phyloP scores from a whole-genome alignment of 2,113 vertebrate genomes.

The Circaetus cinerascens region DNA sequence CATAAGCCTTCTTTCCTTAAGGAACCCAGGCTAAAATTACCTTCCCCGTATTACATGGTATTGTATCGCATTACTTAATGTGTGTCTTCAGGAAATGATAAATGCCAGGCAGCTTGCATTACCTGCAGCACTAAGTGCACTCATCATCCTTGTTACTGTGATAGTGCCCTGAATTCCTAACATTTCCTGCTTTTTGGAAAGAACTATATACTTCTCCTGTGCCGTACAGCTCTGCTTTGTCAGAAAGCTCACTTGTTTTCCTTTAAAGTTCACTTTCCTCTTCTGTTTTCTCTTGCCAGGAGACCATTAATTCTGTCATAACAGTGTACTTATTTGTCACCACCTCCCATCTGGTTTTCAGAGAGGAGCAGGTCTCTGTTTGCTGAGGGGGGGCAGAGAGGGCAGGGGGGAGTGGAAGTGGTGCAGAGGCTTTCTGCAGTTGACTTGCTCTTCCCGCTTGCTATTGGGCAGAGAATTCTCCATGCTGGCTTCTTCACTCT shows the following conservation, averaged over 20 bases:
- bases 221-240: neutral
- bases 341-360: neutral
- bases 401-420: neutral
- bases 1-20: neutral
- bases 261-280: neutral
- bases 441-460: neutral
- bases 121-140: neutral
- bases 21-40: neutral
- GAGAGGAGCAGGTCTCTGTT: neutral
- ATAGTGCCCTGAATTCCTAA: neutral
- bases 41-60: neutral
- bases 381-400: neutral
- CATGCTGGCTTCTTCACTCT: neutral
- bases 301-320: neutral
- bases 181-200: neutral
- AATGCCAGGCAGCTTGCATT: neutral
- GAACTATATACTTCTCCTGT: neutral
- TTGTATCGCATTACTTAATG: neutral
- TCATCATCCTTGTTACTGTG: neutral
- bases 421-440: neutral
- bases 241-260: neutral
- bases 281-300: neutral
- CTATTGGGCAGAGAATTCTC: neutral
- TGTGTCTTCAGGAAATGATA: neutral
- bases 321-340: neutral